Base-by-base conservation (phyloP, 2,797 vertebrate genomes). In the Ctenopoma kingsleyae region DNA sequence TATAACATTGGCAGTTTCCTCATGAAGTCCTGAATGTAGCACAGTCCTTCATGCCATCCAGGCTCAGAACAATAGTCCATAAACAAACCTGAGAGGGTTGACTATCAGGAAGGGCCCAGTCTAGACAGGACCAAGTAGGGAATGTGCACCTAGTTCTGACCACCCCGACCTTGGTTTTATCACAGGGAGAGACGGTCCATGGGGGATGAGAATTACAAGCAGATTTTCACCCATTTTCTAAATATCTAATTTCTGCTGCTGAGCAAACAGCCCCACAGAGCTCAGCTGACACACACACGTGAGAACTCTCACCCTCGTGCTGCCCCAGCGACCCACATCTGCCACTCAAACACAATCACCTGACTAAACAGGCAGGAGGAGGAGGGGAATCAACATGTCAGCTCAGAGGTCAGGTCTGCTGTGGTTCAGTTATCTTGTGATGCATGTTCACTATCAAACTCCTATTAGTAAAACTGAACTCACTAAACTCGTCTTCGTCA, bases 291-390 rank as follows among this genome's bases (percentile, higher is more conserved):
- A 87, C 77, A 75, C 88, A 92, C 85, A 84, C 78, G 81, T 66
- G 71, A 94, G 82, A 94, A 91, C 79, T 88, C 69, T 82, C 90
- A 90, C 87, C 80, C 67, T 32, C 62, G 0, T 81, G 87, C 51
- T 81, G 82, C 69, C 78, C 61, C 40, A 25, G 23, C 47, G 70
- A 83, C 86, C 84, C 88, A 90, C 84, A 91, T 88, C 86, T 92
- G 92, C 89, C 91, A 90, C 71, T 93, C 89, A 92, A 81, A 88
- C 84, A 51, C 55, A 5, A 80, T 87, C 93, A 93, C 89, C 91
- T 93, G 90, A 93, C 90, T 90, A 93, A 94, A 94, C 90, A 94
- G 58, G 44, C 71, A 59, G 23, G 46, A 58, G 44, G 51, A 44
- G 32, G 16, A 48, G 20, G 30, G 17, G 15, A 23, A n/a, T 44